Evolutionary conservation across 1,140 invertebrate genomes (phyloP).

Genomic region (Heterodera schachtii): DNA sequence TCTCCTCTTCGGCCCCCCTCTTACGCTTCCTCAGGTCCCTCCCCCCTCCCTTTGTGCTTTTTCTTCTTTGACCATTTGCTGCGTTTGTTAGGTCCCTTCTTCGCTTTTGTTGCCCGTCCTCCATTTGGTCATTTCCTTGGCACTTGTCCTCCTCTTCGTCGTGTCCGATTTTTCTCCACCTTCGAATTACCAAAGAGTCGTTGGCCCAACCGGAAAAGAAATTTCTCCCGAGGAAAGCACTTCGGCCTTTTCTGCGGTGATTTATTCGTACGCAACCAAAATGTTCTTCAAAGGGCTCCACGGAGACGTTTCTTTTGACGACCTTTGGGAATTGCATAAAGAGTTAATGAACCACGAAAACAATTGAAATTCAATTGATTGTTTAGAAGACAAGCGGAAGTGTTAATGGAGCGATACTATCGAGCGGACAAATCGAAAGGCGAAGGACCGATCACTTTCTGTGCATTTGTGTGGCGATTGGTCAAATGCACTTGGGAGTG

Average conservation of each 20-base stretch:
- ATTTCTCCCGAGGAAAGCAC: constrained; percentile 11
- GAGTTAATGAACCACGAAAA: not conserved
- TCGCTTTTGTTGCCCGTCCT: not conserved
- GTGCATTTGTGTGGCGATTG: constrained; percentile 11
- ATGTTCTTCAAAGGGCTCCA: constrained; percentile 28
- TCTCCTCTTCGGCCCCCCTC: not conserved
- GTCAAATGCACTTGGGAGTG: constrained; percentile 27
- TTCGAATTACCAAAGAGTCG: not conserved
- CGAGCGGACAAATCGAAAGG: not conserved
- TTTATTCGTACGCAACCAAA: constrained; percentile 31
- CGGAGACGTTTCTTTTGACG: constrained; percentile 25
- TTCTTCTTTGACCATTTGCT: not conserved
- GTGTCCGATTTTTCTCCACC: not conserved
- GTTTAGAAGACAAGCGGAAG: constrained; percentile 21
- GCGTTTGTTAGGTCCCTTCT: not conserved
- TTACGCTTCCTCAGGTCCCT: not conserved
- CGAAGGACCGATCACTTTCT: constrained; percentile 6
- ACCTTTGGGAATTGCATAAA: constrained; percentile 31
- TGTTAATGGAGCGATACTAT: constrained; percentile 10
- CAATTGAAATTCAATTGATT: not conserved
- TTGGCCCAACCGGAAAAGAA: constrained; percentile 18
- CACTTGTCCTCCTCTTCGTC: not conserved
- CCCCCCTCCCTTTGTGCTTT: not conserved
- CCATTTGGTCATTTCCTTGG: not conserved
- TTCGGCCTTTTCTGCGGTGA: constrained; percentile 23